Base-by-base conservation (phyloP, 37 sponge, comb jelly and placozoan genomes). In the Tethya wilhelma region DNA sequence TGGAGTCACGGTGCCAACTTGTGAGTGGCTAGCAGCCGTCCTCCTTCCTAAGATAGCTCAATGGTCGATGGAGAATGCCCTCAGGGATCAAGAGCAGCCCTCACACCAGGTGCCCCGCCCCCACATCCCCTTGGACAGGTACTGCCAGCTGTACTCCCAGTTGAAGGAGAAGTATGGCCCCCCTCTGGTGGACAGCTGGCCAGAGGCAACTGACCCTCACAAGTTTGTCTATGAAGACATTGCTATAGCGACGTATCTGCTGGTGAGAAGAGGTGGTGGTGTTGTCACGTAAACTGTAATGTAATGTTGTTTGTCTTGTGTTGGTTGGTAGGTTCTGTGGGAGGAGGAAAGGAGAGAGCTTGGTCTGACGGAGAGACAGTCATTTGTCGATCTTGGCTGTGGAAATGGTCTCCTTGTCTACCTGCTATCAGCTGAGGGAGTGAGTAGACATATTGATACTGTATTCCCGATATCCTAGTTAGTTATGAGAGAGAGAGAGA, bases 181-280 rank as follows among this genome's bases (percentile, higher is more conserved):
- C 20, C 56, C 49, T 9, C 64, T 94, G 2, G 20, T 74, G 33
- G 44, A 96, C 94, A 80, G 77, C 34, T 96, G 97, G 97, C 91
- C 97, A 4, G 97, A 96, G 56, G 67, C 70, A 0, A 96, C 96
- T n/a, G 96, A 98, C 71, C 96, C 99, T 33, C 60, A 83, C 49
- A 98, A 96, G 84, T 96, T 90, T 82, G 97, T 99, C 23, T 96
- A 94, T 86, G 99, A 96, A 75, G 96, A 96, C 69, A 84, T 95
- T 36, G 93, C 94, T 60, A 98, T 98, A 55, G 99, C 99, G 59
- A 74, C 96, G 4, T 98, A 98, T 60, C 84, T 98, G 17, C 71
- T 98, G 69, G 94, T 94, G 28, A 57, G 95, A 58, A 0, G 30
- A 26, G 38, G 25, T 39, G 55, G n/a, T n/a, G n/a, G n/a, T n/a